Base-by-base conservation (phyloP, 2,888 invertebrate genomes). In the Crepidodera aurea region DNA sequence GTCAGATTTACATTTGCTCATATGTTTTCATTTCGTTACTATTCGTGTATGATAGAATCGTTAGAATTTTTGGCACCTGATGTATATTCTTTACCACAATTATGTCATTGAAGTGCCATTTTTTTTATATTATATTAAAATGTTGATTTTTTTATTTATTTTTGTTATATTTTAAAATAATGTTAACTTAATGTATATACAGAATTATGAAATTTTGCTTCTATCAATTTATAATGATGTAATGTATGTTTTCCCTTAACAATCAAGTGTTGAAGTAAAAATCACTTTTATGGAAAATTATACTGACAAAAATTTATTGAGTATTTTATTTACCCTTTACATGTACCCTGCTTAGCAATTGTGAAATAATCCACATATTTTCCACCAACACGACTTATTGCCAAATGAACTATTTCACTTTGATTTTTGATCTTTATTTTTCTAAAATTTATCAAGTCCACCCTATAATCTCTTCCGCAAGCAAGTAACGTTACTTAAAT, bases 261-360 rank as follows among this genome's bases (percentile, higher is more conserved):
- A 68, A 72, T 72, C 72, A 69, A 71, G 70, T 71, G 70, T 72
- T 72, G 68, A 63, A 71, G 69, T 71, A 67, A 22, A n/a, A 65
- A 67, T 67, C 69, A 72, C 72, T 71, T 70, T 71, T 71, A 72
- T 72, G 70, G 72, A 69, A 70, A 68, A 70, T 69, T 67, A 72
- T 71, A 68, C 37, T 51, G 10, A 51, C n/a, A n/a, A 51, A 61
- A 50, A 56, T 51, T 29, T 13, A 10, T 27, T 8, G 1, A 16
- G 25, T 48, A 12, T 48, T 48, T 42, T 19, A 44, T 44, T 44
- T 10, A 8, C 8, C 3, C 16, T 40, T 40, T 16, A 40, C 15
- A 15, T 40, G 8, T 15, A 40, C 12, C 40, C 4, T 10, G 10
- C 10, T 12, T 10, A 12, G 10, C 12, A 34, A 34, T n/a, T n/a